Base-by-base conservation (phyloP, 2,797 vertebrate species). In the Galagoides demidoff region DNA sequence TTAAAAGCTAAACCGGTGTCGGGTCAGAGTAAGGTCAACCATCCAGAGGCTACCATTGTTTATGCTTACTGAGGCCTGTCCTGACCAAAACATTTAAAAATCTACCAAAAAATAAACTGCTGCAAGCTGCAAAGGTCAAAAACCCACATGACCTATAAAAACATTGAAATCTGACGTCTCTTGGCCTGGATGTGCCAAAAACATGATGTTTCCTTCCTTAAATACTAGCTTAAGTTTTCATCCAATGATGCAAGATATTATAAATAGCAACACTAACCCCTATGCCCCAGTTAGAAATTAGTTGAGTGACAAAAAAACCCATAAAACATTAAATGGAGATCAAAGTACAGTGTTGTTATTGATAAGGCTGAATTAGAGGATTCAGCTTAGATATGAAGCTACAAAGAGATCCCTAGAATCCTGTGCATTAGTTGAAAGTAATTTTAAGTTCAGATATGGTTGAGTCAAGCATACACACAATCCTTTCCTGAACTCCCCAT, bases 21-120 rank as follows among this genome's bases (percentile, higher is more conserved):
- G 20, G 71, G 91, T 95, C 86, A 94, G 31, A 43, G 64, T 64
- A 96, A 94, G 92, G 92, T 92, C 89, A 97, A 71, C 79, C 79
- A 93, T 76, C 79, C 79, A 93, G 84, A 89, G 37, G 70, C 19
- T 25, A 14, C 71, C 25, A 84, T 94, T 95, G 78, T 86, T 94
- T 81, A 55, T 76, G 79, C 59, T 93, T 91, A 89, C 73, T 94
- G 89, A 91, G 25, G 49, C 87, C 57, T 94, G 45, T 49, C 17
- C 43, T 88, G 52, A 14, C 37, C 83, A 64, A 97, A 61, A 29
- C 79, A 84, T 43, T 91, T 89, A 52, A 93, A 86, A 94, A 89
- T n/a, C 37, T 83, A 95, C 64, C 27, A 7, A 71, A 90, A 52
- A 90, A 92, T 90, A 96, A 95, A 73, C 22, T 90, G 31, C 70